Evolutionary conservation across 2,888 invertebrate species (phyloP).

Genomic region (Habrosyne pyritoides): DNA sequence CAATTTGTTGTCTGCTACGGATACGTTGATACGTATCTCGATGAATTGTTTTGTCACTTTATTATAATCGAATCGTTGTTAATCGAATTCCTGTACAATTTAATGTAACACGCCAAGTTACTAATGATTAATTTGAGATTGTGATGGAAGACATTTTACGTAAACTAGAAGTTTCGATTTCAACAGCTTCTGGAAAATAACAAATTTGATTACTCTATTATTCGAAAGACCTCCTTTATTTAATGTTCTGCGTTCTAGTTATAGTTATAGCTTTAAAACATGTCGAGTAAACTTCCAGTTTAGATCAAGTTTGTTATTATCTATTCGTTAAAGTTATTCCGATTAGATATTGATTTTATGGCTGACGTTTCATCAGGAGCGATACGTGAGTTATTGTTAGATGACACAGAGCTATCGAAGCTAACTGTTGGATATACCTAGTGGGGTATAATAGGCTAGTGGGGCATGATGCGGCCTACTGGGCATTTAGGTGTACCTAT

Average conservation of each 20-base stretch:
- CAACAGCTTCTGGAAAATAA: too few species aligned
- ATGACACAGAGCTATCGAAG: background rate
- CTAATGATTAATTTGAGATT: too few species aligned
- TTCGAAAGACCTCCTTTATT: too few species aligned
- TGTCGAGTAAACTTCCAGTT: background rate
- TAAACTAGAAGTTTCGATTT: too few species aligned
- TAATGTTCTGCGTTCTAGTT: too few species aligned
- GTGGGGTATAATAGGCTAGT: background rate
- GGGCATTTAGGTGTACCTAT: background rate
- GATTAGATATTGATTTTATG: background rate
- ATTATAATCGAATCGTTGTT: conserved; percentile 24
- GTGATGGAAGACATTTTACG: too few species aligned
- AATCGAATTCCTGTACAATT: too few species aligned
- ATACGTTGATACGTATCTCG: conserved; percentile 51
- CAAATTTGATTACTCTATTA: too few species aligned
- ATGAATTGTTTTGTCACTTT: conserved; percentile 43
- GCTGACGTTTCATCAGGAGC: background rate
- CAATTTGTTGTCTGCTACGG: conserved; percentile 36
- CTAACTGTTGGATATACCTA: too few species aligned
- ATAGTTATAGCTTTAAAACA: too few species aligned
- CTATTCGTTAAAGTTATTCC: background rate
- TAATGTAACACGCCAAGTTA: too few species aligned
- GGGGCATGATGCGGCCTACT: background rate
- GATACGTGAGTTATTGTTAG: background rate
- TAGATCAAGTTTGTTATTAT: background rate